Evolutionary conservation across 2,888 invertebrate genomes (phyloP).

Genomic region (Ellobium chinense): DNA sequence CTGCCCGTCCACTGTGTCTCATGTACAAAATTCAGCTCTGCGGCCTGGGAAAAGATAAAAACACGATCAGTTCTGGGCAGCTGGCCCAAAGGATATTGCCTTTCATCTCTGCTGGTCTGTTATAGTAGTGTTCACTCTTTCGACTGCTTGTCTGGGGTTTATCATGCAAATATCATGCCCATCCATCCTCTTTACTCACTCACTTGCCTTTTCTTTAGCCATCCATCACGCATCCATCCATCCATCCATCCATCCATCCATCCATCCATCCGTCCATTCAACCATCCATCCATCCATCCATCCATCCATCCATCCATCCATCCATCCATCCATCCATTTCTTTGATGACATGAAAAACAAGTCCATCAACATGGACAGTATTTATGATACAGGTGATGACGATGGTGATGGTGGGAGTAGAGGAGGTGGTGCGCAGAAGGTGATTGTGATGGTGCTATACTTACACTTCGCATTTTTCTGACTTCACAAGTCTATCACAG

Average conservation of each 20-base stretch:
- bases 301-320: background rate
- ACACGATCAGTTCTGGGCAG: no score
- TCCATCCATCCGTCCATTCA: slow-evolving; percentile 21
- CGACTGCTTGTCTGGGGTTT: no score
- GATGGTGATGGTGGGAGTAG: no score
- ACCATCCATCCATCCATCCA: background rate
- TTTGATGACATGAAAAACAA: no score
- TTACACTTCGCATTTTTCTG: slow-evolving; percentile 28
- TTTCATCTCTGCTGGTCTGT: no score
- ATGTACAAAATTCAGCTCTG: slow-evolving; percentile 46
- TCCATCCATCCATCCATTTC: background rate
- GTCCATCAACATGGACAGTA: no score
- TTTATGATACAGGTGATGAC: no score
- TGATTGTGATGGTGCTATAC: no score
- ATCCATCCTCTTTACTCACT: background rate
- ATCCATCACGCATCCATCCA: background rate
- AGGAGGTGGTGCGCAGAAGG: no score
- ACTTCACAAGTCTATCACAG: slow-evolving; percentile 25
- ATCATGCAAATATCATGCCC: background rate
- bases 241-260: background rate
- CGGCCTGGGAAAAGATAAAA: slow-evolving; percentile 26
- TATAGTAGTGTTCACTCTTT: no score
- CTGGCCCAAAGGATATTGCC: no score
- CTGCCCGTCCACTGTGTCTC: slow-evolving; percentile 48
- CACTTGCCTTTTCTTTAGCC: no score